A percentile compares a stretch with the other conserved stretches of the same genome.
Conservation (phyloP, 2,888 invertebrate genomes). For the Acanthosepion lycidas region DNA sequence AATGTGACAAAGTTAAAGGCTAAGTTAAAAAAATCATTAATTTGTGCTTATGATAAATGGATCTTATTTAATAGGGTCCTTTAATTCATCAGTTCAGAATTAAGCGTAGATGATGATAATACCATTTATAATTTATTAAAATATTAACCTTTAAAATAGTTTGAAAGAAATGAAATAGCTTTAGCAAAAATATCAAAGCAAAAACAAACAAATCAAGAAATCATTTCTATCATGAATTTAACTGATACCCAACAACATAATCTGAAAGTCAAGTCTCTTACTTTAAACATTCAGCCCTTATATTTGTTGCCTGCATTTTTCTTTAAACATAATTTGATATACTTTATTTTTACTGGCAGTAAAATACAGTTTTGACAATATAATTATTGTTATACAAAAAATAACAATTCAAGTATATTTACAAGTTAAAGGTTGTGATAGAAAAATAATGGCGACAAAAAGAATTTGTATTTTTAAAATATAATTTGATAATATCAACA, state of each 20-base stretch:
- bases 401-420: no score
- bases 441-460: no score
- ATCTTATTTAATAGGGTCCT: no score
- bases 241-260: neutral
- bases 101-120: no score
- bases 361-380: neutral
- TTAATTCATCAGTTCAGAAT: no score
- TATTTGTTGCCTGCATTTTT: neutral
- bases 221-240: neutral
- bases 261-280: neutral
- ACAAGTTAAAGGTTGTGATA: no score
- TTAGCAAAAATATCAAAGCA: neutral
- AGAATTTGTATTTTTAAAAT: no score
- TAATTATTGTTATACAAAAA: no score
- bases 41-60: no score
- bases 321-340: neutral
- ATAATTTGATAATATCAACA: no score
- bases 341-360: neutral
- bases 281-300: neutral
- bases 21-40: neutral
- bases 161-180: neutral
- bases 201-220: neutral
- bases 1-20: neutral
- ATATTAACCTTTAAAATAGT: neutral
- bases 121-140: no score